Conservation (phyloP, 2,888 invertebrate genomes). For the Heliconius hortense region DNA sequence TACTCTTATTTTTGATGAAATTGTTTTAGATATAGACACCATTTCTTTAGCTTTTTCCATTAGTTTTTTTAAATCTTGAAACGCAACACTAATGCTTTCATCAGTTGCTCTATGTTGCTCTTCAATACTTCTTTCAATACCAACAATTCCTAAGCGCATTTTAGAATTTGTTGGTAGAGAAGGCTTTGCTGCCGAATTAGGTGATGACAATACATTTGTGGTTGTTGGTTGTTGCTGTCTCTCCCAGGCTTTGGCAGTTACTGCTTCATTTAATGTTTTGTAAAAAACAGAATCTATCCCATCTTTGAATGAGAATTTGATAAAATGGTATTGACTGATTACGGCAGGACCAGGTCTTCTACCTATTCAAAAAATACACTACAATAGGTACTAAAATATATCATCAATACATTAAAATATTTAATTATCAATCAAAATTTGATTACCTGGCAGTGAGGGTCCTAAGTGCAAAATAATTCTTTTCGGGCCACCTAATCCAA, state of each 20-base stretch:
- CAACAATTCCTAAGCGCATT: slow-evolving; percentile 94
- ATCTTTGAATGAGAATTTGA: slow-evolving; percentile 94
- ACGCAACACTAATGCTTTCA: slow-evolving; percentile 95
- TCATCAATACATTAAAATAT: neutral
- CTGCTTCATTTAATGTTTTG: slow-evolving; percentile 83
- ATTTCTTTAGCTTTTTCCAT: slow-evolving; percentile 99
- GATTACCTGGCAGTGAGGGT: slow-evolving; percentile 82
- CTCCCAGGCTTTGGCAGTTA: slow-evolving; percentile 86
- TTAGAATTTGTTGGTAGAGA: slow-evolving; percentile 81
- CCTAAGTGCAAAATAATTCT: slow-evolving; percentile 90
- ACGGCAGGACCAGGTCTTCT: slow-evolving; percentile 89
- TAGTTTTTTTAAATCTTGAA: slow-evolving; percentile 96
- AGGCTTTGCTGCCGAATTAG: slow-evolving; percentile 53
- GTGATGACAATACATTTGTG: slow-evolving; percentile 44
- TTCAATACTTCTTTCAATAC: slow-evolving; percentile 96
- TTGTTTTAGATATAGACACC: slow-evolving; percentile 95
- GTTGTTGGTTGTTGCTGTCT: slow-evolving; percentile 52
- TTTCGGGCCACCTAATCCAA: slow-evolving; percentile 90
- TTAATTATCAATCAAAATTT: slow-evolving; percentile 4
- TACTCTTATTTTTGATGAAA: slow-evolving; percentile 94
- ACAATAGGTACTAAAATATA: neutral
- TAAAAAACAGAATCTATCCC: slow-evolving; percentile 86
- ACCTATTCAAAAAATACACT: slow-evolving; percentile 55
- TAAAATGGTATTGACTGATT: slow-evolving; percentile 85
- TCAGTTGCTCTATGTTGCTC: slow-evolving; percentile 95